phyloP scores from a whole-genome alignment of 2,888 invertebrate species.

The Cosmopolites sordidus region DNA sequence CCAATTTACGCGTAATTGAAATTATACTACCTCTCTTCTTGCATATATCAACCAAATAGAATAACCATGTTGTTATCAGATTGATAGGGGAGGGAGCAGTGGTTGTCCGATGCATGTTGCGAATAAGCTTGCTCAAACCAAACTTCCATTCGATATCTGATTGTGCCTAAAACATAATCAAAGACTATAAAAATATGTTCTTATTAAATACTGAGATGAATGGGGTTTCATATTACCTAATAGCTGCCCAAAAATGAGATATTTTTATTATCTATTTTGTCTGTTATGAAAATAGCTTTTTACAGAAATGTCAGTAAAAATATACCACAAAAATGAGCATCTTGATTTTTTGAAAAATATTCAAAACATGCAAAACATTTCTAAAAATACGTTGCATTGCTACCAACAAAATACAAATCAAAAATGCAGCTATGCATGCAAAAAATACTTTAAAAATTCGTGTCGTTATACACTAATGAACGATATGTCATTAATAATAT shows the following conservation, averaged over 20 bases:
- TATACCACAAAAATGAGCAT: neutral
- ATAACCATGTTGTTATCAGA: constrained; percentile 89
- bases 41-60: constrained; percentile 78
- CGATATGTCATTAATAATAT: no score
- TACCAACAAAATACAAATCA: neutral
- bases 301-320: neutral
- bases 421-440: constrained; percentile 9
- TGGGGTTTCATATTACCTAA: no score
- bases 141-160: constrained; percentile 99
- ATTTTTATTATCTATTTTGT: no score
- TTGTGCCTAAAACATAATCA: constrained; percentile 71
- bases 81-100: constrained; percentile 98
- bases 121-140: constrained; percentile 94
- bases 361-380: constrained; percentile 4
- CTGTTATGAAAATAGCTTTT: neutral
- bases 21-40: constrained; percentile 50
- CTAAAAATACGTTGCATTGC: constrained; percentile 4
- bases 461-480: no score
- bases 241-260: no score
- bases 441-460: no score
- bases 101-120: constrained; percentile 97
- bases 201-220: no score
- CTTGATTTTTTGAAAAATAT: neutral
- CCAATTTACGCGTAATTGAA: constrained; percentile 9
- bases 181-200: no score